phyloP scores from a whole-genome alignment of 2,113 vertebrate genomes.

The Heterochromis multidens region DNA sequence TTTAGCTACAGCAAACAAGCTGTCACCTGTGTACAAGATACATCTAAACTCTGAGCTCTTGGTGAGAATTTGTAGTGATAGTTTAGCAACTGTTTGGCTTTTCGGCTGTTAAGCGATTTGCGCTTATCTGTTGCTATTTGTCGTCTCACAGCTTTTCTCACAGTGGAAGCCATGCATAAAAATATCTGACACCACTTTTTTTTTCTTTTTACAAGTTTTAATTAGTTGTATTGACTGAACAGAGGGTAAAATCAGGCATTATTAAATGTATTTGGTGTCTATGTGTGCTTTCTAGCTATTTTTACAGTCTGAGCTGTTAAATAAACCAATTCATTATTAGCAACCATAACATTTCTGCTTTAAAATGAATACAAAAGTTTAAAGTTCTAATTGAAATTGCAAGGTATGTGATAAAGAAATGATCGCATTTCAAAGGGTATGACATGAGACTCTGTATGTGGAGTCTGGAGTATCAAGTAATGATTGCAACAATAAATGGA shows the following conservation, averaged over 20 bases:
- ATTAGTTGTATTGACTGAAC: background rate
- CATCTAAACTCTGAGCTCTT: background rate
- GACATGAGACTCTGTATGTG: background rate
- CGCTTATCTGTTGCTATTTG: background rate
- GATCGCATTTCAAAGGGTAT: background rate
- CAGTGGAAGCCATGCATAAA: background rate
- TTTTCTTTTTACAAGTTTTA: background rate
- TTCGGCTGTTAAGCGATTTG: background rate
- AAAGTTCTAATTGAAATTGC: background rate
- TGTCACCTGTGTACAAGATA: background rate
- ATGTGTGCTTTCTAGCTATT: background rate
- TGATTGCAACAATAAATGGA: background rate
- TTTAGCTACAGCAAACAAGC: background rate
- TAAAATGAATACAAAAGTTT: accelerated
- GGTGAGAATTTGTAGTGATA: background rate
- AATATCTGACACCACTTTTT: background rate
- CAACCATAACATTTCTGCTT: background rate
- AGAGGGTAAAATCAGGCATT: background rate
- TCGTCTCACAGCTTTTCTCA: background rate
- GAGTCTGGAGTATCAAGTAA: background rate
- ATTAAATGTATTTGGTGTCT: background rate
- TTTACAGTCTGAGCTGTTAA: background rate
- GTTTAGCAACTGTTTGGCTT: background rate
- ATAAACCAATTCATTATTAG: background rate
- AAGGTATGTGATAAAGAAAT: background rate